Conservation (phyloP, 2,113 vertebrate species). For the Oncorhynchus tshawytscha region DNA sequence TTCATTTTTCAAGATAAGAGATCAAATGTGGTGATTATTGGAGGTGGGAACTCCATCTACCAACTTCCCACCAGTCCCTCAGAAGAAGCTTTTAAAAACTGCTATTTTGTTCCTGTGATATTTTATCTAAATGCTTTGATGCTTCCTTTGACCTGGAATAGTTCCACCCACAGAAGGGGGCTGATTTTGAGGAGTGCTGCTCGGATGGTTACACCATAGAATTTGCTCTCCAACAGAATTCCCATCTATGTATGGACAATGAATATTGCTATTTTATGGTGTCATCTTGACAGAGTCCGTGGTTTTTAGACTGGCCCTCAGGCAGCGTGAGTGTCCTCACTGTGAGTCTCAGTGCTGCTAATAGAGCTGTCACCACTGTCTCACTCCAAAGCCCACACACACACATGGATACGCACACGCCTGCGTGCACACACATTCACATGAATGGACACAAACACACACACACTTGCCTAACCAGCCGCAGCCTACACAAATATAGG, state of each 20-base stretch:
- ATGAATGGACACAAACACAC: neutral
- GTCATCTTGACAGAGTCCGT: too few relatives aligned
- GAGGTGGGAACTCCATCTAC: neutral
- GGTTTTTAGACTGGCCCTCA: too few relatives aligned
- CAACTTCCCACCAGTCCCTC: neutral
- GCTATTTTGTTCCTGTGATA: neutral
- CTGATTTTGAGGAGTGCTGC: too few relatives aligned
- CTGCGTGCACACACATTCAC: neutral
- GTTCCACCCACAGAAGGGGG: neutral
- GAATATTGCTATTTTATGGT: too few relatives aligned
- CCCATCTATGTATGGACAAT: too few relatives aligned
- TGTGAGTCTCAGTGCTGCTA: neutral
- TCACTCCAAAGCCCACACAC: too few relatives aligned
- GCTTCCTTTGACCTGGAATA: neutral
- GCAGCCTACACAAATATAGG: neutral
- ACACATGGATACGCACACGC: neutral
- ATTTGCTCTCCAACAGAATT: too few relatives aligned
- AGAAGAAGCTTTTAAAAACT: neutral
- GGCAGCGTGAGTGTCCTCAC: neutral
- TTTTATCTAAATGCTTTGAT: neutral
- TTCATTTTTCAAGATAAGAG: neutral
- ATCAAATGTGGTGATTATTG: neutral
- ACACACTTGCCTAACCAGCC: neutral
- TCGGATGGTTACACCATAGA: too few relatives aligned
- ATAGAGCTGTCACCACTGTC: too few relatives aligned